phyloP scores from a whole-genome alignment of 2,888 invertebrate species.

The Labia minor region DNA sequence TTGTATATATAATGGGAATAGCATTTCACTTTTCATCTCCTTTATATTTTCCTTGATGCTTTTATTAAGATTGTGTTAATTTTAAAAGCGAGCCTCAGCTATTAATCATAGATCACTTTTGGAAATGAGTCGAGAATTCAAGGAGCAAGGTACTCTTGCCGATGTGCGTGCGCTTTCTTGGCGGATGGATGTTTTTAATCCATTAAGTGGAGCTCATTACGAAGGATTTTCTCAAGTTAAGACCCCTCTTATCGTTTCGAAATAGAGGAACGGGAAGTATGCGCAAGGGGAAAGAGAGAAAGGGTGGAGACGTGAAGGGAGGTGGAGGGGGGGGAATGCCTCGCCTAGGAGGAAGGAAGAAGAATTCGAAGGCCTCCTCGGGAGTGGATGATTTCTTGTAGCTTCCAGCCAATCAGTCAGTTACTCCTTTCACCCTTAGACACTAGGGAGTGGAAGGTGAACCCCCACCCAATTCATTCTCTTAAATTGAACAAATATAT shows the following conservation, averaged over 20 bases:
- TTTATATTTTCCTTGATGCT: background rate
- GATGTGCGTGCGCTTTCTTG: background rate
- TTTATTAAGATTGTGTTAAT: slow-evolving; percentile 13
- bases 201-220: slow-evolving; percentile 13
- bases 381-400: background rate
- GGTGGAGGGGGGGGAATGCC: background rate
- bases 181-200: slow-evolving; percentile 9
- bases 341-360: background rate
- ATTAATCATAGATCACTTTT: slow-evolving; percentile 13
- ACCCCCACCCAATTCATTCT: background rate
- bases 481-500: slow-evolving; percentile 13
- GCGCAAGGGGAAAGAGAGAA: too few species aligned
- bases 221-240: slow-evolving; percentile 7
- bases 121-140: background rate
- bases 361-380: background rate
- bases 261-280: background rate
- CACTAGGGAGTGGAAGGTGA: background rate
- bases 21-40: background rate
- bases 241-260: background rate
- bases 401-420: background rate
- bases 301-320: too few species aligned
- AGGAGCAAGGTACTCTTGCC: background rate
- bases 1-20: background rate
- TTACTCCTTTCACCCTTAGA: background rate
- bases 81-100: background rate